Evolutionary conservation across 2,888 invertebrate species (phyloP), one percentile per base, ranked within the genome.

Genomic region (Balanococcus diminutus): DNA sequence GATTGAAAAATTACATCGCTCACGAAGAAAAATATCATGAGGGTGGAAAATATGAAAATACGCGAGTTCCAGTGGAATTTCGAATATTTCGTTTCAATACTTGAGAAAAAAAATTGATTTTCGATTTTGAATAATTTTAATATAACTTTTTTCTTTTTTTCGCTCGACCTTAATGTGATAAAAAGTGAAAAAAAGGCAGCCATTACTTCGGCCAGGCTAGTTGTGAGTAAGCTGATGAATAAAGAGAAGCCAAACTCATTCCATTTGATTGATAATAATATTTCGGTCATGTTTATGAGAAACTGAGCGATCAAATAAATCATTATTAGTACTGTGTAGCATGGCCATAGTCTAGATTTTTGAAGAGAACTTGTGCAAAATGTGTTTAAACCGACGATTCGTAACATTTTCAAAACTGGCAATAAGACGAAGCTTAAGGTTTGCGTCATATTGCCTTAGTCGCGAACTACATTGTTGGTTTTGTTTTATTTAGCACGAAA

Each of bases 11-110:
- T 2, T 1, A 82, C 1, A 82, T 82, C 82, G 56, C 39, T 82
- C 25, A 31, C n/a, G 16, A 82, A 31, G 11, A 46, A 82, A n/a
- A 82, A 82, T 19, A 16, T 1, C 16, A 82, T 31, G 3, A 28
- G 11, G 19, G 31, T 32, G 0, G 46, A 19, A 19, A 82, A 46
- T 8, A 51, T n/a, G 1, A 82, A 2, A 19, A 56, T 56, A 25
- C 56, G 46, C 16, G 31, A 51, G 16, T 82, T 31, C 82, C 82
- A 82, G 8, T 28, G 56, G 11, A 46, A 46, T 82, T 82, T 82
- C 14, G 31, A 51, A 9, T 82, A 82, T 9, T 25, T 11, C 5
- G 51, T 22, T 0, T 28, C 11, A 22, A 82, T 42, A 8, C 28
- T 19, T 14, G 31, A 25, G 4, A 31, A 14, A 32, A 28, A 32